Conservation (phyloP, 2,113 vertebrate genomes). For the Daubentonia madagascariensis region DNA sequence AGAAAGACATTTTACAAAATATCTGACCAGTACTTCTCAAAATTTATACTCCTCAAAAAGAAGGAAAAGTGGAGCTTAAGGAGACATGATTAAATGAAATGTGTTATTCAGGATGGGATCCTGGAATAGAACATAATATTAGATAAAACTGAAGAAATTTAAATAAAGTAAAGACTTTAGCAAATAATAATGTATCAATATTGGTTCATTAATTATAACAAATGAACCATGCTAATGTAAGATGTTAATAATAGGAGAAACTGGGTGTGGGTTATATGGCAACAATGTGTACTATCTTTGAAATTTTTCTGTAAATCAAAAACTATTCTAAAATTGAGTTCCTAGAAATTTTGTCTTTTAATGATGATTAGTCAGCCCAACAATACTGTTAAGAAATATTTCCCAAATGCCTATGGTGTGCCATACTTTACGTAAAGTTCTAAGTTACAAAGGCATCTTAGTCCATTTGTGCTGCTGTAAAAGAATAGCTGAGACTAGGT, state of each 20-base stretch:
- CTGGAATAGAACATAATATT: not conserved
- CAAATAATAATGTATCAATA: not conserved
- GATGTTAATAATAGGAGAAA: not conserved
- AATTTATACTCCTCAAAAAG: not conserved
- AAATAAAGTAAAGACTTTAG: not conserved
- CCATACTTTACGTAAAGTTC: not conserved
- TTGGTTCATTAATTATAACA: not conserved
- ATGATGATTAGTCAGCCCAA: not conserved
- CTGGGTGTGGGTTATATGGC: accelerated
- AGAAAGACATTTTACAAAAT: not conserved
- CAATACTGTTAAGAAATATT: not conserved
- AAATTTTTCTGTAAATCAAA: not conserved
- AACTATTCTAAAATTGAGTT: not conserved
- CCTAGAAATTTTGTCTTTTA: not conserved
- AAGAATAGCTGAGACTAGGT: not conserved
- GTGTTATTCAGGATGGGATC: not conserved
- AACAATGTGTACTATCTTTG: not conserved
- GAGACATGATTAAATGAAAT: not conserved
- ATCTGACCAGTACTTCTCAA: not conserved
- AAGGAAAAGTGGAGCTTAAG: not conserved
- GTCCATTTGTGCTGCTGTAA: not conserved
- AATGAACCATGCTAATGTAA: not conserved
- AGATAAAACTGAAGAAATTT: not conserved
- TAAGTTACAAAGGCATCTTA: not conserved
- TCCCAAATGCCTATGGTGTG: not conserved